Conservation (phyloP, 2,797 vertebrate species). For the Danio kyathit region DNA sequence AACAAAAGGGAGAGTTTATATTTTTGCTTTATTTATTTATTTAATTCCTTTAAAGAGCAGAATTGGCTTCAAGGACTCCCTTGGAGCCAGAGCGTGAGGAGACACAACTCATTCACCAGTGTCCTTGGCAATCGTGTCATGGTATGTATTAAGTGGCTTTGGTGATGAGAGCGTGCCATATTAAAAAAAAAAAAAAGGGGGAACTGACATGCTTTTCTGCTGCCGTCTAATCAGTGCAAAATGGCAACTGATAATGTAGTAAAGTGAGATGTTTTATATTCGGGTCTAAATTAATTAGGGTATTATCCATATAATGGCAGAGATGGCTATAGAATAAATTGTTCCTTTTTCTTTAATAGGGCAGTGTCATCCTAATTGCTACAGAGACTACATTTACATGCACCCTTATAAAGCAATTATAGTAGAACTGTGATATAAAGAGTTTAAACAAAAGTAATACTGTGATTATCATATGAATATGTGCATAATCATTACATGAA, state of each 20-base stretch:
- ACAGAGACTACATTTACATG: neutral
- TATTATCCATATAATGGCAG: slow-evolving; percentile 7
- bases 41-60: slow-evolving; percentile 72
- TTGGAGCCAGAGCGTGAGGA: slow-evolving; percentile 59
- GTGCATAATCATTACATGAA: neutral
- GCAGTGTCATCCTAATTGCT: neutral
- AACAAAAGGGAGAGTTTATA: slow-evolving; percentile 70
- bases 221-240: slow-evolving; percentile 17
- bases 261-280: slow-evolving; percentile 36
- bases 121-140: slow-evolving; percentile 68
- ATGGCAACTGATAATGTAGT: slow-evolving; percentile 41
- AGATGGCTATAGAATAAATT: neutral
- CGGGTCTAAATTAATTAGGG: slow-evolving; percentile 30
- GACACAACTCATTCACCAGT: slow-evolving; percentile 49
- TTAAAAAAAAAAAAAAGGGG: neutral
- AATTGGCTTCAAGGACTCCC: slow-evolving; percentile 72
- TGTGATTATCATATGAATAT: neutral
- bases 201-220: neutral
- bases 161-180: slow-evolving; percentile 40
- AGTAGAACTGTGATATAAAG: neutral
- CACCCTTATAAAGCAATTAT: neutral
- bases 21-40: slow-evolving; percentile 71
- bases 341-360: neutral
- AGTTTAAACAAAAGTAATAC: neutral
- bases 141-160: slow-evolving; percentile 42